Percentiles rank a stretch among this genome's conserved stretches.
Conservation (phyloP, 2,113 vertebrate genomes). For the Podarcis muralis region DNA sequence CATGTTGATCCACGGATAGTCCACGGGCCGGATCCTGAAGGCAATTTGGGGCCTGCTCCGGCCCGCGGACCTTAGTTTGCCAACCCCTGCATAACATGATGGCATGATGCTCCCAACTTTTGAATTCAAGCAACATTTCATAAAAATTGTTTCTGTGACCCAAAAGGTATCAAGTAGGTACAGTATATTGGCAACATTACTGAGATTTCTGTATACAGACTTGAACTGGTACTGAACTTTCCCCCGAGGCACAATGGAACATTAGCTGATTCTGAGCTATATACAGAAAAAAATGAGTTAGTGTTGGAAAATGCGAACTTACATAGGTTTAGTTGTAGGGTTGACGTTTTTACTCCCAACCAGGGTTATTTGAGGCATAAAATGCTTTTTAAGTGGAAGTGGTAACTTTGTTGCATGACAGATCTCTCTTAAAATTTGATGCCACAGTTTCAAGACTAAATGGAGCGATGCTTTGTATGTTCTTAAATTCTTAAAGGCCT, state of each 20-base stretch:
- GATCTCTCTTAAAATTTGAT: slow-evolving; percentile 20
- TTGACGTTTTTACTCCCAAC: background rate
- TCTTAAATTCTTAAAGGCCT: slow-evolving; percentile 65
- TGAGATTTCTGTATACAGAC: no score
- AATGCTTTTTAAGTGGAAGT: slow-evolving; percentile 9
- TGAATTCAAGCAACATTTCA: background rate
- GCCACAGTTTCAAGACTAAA: slow-evolving; percentile 44
- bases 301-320: background rate
- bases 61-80: no score
- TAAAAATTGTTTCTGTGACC: background rate
- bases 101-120: background rate
- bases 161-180: background rate
- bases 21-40: no score
- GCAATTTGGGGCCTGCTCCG: no score
- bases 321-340: background rate
- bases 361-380: background rate
- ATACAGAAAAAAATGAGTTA: background rate
- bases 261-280: background rate
- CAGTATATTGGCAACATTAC: background rate
- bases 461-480: slow-evolving; percentile 47
- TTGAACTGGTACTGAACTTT: background rate
- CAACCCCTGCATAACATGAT: background rate
- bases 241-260: no score
- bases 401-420: slow-evolving; percentile 34
- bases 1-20: no score